Conservation (phyloP, 2,113 vertebrate genomes). For the Numenius arquata region DNA sequence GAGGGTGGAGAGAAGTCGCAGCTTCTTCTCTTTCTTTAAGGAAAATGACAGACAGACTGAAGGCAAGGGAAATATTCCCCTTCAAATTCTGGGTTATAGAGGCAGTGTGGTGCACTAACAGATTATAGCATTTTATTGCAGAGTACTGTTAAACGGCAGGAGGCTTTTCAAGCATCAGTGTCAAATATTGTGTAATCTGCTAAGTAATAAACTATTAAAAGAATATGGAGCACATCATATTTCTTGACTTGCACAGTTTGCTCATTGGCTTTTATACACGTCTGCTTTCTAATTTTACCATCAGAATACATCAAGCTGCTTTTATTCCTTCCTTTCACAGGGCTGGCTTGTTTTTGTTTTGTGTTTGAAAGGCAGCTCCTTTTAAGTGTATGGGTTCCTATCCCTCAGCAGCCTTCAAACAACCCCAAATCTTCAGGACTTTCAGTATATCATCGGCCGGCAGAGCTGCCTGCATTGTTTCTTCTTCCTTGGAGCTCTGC, state of each 20-base stretch:
- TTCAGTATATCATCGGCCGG: not conserved
- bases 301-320: not conserved
- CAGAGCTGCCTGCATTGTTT: not conserved
- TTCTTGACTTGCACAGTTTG: constrained; percentile 31
- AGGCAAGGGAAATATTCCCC: not conserved
- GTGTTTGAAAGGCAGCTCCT: not conserved
- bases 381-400: not conserved
- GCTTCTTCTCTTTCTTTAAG: not conserved
- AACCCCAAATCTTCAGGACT: not conserved
- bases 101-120: not conserved
- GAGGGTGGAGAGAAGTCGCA: not conserved
- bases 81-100: not conserved
- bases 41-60: not conserved
- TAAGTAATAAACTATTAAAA: constrained; percentile 41
- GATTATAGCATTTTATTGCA: not conserved
- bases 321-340: constrained; percentile 21
- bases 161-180: constrained; percentile 8
- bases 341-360: not conserved
- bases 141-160: not conserved
- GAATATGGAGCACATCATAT: not conserved
- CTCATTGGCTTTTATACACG: not conserved
- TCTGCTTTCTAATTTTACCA: constrained; percentile 26
- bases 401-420: constrained; percentile 5
- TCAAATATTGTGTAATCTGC: constrained; percentile 26
- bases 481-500: not conserved